Percentiles rank a stretch among this genome's conserved stretches.
These are phyloP conservation scores for Platyrinchus mystaceus DNA, from an alignment of 2,797 vertebrate species.

Conservation along the genomic window DNA sequence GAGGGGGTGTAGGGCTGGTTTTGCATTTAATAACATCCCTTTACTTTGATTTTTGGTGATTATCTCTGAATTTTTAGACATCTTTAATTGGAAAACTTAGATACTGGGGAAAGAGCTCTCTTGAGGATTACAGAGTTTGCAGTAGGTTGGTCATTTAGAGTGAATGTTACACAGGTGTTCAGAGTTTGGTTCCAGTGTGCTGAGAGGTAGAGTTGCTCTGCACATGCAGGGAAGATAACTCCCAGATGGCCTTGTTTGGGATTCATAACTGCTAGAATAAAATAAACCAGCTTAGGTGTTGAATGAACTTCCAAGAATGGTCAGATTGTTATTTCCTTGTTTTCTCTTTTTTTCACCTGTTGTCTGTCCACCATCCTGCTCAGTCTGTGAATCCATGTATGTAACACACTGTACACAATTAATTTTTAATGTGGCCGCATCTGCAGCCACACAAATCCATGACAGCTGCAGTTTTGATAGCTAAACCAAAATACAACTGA, in stretches of 20 bases:
- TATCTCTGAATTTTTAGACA: not conserved
- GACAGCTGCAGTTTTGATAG: constrained; percentile 58
- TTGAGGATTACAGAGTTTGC: not conserved
- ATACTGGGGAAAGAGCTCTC: not conserved
- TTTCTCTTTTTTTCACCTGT: not conserved
- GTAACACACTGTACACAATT: not conserved
- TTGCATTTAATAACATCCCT: not conserved
- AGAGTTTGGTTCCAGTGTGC: not conserved
- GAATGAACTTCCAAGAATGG: not conserved
- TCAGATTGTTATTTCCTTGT: not conserved
- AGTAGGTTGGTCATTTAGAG: not conserved
- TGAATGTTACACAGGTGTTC: not conserved
- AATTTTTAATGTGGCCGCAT: not conserved
- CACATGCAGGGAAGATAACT: not conserved
- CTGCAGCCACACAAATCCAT: constrained; percentile 27
- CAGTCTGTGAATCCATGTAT: not conserved
- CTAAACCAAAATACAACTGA: constrained; percentile 39
- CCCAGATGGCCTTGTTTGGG: not conserved
- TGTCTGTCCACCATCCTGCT: not conserved
- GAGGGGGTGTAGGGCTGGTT: not conserved
- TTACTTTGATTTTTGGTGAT: not conserved
- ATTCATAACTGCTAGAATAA: not conserved
- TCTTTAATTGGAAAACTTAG: not conserved
- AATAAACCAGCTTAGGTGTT: not conserved
- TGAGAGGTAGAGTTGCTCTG: not conserved